phyloP scores from a whole-genome alignment of 2,888 invertebrate species.

The Cephus nigrinus region DNA sequence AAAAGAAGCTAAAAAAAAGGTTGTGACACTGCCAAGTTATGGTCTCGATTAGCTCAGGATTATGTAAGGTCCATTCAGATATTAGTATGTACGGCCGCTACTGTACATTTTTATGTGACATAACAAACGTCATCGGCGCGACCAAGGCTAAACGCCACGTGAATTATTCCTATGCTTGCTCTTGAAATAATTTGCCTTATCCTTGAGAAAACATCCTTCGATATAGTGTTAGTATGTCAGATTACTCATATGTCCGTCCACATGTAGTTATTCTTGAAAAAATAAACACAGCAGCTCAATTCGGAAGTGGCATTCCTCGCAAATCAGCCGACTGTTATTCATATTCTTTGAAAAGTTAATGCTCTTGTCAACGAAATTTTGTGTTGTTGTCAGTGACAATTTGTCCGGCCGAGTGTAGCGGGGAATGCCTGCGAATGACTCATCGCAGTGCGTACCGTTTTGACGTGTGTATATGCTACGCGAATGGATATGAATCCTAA shows the following conservation, averaged over 20 bases:
- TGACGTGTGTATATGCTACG: neutral
- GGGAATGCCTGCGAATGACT: neutral
- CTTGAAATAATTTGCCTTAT: conserved; percentile 30
- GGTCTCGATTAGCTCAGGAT: conserved; percentile 6
- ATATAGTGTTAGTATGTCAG: neutral
- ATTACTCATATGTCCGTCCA: neutral
- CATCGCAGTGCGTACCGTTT: neutral
- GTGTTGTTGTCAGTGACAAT: neutral
- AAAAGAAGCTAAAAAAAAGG: neutral
- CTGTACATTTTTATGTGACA: conserved; percentile 41
- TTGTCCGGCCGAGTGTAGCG: neutral
- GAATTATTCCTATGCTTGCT: conserved; percentile 56
- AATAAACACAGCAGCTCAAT: neutral
- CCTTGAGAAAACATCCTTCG: neutral
- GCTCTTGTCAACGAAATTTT: neutral
- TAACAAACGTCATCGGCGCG: conserved; percentile 38
- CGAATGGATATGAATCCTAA: neutral
- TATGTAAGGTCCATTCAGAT: conserved; percentile 39
- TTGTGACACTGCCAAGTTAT: neutral
- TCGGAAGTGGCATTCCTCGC: neutral
- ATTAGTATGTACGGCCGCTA: conserved; percentile 40
- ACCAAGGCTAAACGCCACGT: conserved; percentile 52
- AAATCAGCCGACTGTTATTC: neutral
- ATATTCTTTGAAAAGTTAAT: neutral
- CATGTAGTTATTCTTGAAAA: neutral